Base-by-base conservation (phyloP, 1,140 invertebrate genomes). In the Zaprionus camerounensis region DNA sequence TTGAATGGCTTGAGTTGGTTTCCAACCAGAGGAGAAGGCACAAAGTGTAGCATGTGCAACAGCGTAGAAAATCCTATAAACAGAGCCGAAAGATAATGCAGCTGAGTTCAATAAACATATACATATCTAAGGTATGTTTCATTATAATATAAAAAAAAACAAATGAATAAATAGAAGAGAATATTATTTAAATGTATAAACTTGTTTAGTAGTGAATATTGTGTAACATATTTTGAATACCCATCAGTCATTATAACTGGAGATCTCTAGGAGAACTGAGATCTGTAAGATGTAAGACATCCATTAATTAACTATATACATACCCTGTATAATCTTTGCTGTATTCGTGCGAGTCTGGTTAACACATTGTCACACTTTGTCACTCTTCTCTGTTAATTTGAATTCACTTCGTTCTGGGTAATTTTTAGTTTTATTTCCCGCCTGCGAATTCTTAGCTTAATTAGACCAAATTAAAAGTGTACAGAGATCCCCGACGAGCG, bases 381-480 rank as follows among this genome's bases (percentile, higher is more conserved):
- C 28, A 38, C 62, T 28, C 15, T 20, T 20, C 46, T 13, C 6
- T 67, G 11, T 31, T 59, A 66, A 87, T 82, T 69, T 65, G 72
- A 72, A 63, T 74, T 36, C 56, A 36, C 20, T 26, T 44, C 38
- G 26, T 56, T 59, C 61, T 74, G 28, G 15, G 46, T 46, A 55
- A 68, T 76, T 59, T 67, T 58, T 64, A 72, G 57, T 31, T 76
- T 62, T 67, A 80, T 78, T 88, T 74, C 34, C 31, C 49, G 58
- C 66, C 57, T 70, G 71, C 67, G 80, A 74, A 76, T 78, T 66
- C 62, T 64, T 69, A 17, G 69, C 80, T 90, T 87, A 87, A 87
- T 87, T 88, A 87, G 84, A 87, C 49, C 77, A 70, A 81, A 87
- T 87, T 88, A 88, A 87, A 78, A 81, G 82, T 67, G 75, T 63